Base-by-base conservation (phyloP, 2,888 invertebrate genomes). In the Pandemis heparana region DNA sequence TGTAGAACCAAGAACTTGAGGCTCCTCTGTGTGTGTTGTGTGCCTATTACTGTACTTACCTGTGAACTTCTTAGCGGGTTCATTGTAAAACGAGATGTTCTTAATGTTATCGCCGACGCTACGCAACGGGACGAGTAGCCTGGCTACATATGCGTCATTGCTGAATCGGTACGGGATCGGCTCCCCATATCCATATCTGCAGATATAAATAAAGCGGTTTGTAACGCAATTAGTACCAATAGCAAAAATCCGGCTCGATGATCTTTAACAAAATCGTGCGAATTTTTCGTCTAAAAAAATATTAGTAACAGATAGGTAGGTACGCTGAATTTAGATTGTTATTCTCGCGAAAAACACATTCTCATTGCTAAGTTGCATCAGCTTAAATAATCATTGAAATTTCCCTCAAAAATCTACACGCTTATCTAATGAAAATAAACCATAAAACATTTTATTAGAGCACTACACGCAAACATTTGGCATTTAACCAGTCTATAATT, bases 131-230 rank as follows among this genome's bases (percentile, higher is more conserved):
- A 96, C 92, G 76, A 97, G 89, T 77, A 97, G 92, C 80, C 96
- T 96, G 72, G 96, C 95, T 77, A 97, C 94, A 91, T 97, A 97
- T 74, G 97, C 96, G 83, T 97, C 97, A 85, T 95, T 95, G 85
- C 94, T 94, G 87, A 96, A 95, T 85, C 96, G 95, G 85, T 96
- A 95, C 64, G 96, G 95, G 63, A 96, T 81, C 63, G 93, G 92
- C 81, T 94, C 94, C 69, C 92, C 92, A 78, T 94, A 89, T 67
- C 89, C 87, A 80, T 96, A 96, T 85, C 96, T 96, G 90, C 70
- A 79, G 77, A 48, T 62, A 39, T 51, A 61, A 69, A 69, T 48
- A 65, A 48, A 65, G 12, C 16, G 32, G n/a, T 56, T 23, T 23
- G 23, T 32, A 51, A 51, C 12, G 14, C 12, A 46, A n/a, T n/a